Percentiles rank a stretch among this genome's conserved stretches.
Conservation (phyloP, 2,888 invertebrate species). For the Meghimatium bilineatum region DNA sequence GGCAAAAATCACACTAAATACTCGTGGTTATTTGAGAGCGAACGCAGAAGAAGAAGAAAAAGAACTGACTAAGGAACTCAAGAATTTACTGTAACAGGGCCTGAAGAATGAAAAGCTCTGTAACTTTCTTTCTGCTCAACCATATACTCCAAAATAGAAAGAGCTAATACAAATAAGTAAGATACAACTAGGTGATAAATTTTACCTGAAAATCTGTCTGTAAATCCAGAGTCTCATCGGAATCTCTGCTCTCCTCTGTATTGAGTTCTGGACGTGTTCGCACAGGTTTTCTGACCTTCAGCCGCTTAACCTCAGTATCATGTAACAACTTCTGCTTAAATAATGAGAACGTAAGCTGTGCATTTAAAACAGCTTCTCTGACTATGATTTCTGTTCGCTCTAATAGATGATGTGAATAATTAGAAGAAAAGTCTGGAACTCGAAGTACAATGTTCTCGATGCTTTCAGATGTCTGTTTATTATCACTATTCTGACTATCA, state of each 20-base stretch:
- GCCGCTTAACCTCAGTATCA: slow-evolving; percentile 62
- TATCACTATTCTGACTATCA: background rate
- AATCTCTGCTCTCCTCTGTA: slow-evolving; percentile 62
- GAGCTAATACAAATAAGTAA: background rate
- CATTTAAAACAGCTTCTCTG: slow-evolving; percentile 86
- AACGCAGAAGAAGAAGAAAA: no score
- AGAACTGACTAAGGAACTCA: no score
- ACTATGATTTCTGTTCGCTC: slow-evolving; percentile 81
- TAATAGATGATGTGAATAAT: slow-evolving; percentile 59
- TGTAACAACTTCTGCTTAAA: slow-evolving; percentile 67
- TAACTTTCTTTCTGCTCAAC: background rate
- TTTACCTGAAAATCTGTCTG: slow-evolving; percentile 48
- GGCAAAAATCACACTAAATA: no score
- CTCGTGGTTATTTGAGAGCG: no score
- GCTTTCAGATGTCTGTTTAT: background rate
- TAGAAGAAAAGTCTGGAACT: slow-evolving; percentile 60
- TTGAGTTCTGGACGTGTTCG: slow-evolving; percentile 59
- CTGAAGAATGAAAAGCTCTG: no score
- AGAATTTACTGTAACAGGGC: no score
- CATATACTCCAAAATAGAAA: background rate
- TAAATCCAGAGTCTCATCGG: slow-evolving; percentile 50
- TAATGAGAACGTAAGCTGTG: slow-evolving; percentile 78
- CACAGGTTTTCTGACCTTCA: slow-evolving; percentile 61
- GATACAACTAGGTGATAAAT: background rate
- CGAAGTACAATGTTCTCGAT: slow-evolving; percentile 45